These are phyloP conservation scores for Takifugu rubripes DNA, from an alignment of 2,797 vertebrate species.

Conservation along the genomic window DNA sequence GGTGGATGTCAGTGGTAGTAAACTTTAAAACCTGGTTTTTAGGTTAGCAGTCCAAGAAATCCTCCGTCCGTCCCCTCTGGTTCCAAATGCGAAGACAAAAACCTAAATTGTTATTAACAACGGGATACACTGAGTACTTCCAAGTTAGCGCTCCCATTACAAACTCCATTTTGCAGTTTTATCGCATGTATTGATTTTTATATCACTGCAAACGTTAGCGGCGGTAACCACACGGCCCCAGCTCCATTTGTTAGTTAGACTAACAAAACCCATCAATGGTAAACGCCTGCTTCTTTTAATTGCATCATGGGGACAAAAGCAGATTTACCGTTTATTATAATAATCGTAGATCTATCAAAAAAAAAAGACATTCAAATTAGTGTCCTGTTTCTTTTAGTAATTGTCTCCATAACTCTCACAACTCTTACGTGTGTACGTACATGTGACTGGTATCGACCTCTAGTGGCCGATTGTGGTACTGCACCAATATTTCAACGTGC, in stretches of 20 bases:
- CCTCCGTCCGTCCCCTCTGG: constrained; percentile 17
- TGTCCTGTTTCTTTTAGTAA: too few relatives aligned
- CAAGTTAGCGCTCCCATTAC: not conserved
- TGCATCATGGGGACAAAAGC: too few relatives aligned
- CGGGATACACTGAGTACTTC: constrained; percentile 11
- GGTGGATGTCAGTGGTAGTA: constrained; percentile 10
- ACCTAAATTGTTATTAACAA: constrained; percentile 4
- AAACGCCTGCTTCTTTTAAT: too few relatives aligned
- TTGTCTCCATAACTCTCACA: too few relatives aligned
- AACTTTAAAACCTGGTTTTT: not conserved
- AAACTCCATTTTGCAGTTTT: constrained; percentile 26
- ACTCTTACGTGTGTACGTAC: too few relatives aligned
- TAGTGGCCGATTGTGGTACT: too few relatives aligned
- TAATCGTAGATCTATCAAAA: too few relatives aligned
- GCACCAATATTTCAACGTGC: too few relatives aligned
- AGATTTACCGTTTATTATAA: too few relatives aligned
- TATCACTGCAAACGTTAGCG: constrained; percentile 45
- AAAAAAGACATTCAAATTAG: too few relatives aligned
- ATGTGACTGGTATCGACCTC: too few relatives aligned
- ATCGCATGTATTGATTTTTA: constrained; percentile 56
- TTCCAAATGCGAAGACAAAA: constrained; percentile 26
- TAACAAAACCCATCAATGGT: not conserved
- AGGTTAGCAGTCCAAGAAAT: not conserved
- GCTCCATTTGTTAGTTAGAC: constrained; percentile 18
- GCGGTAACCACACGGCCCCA: constrained; percentile 24